A percentile compares a stretch with the other conserved stretches of the same genome.
Evolutionary conservation across 2,888 invertebrate species (phyloP).

Genomic region (Diabrotica balteata): DNA sequence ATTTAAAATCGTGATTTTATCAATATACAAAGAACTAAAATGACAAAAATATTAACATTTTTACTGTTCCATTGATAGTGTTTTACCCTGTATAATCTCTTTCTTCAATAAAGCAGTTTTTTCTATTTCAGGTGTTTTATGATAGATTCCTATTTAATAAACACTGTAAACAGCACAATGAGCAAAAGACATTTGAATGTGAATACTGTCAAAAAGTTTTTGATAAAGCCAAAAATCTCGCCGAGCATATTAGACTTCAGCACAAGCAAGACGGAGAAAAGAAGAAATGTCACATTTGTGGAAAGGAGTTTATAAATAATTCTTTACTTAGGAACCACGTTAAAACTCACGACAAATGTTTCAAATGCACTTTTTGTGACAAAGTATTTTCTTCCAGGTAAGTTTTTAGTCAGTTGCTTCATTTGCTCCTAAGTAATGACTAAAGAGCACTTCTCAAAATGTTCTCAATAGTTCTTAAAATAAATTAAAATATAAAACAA

Average conservation of each 20-base stretch:
- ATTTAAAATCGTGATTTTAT: too few relatives aligned
- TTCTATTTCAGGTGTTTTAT: constrained; percentile 44
- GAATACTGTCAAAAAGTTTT: constrained; percentile 48
- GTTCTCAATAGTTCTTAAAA: too few relatives aligned
- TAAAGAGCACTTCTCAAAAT: too few relatives aligned
- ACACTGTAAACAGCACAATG: constrained; percentile 46
- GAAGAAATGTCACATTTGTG: constrained; percentile 64
- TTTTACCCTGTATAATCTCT: too few relatives aligned
- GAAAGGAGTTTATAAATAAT: constrained; percentile 63
- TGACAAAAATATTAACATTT: too few relatives aligned
- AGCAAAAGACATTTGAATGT: constrained; percentile 44
- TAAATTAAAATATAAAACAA: too few relatives aligned
- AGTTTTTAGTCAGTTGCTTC: not conserved
- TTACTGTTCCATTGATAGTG: too few relatives aligned
- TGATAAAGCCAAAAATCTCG: constrained; percentile 49
- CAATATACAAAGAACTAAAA: too few relatives aligned
- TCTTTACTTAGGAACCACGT: constrained; percentile 63
- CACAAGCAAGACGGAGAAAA: constrained; percentile 63
- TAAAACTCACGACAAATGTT: constrained; percentile 62
- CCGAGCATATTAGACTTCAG: constrained; percentile 55
- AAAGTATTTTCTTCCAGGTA: constrained; percentile 49
- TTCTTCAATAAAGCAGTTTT: not conserved
- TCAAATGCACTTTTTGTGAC: constrained; percentile 48
- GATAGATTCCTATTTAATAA: constrained; percentile 48
- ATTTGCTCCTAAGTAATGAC: too few relatives aligned